Percentiles rank a stretch among this genome's conserved stretches.
Evolutionary conservation across 2,888 invertebrate genomes (phyloP).

Genomic region (Cordylochernes scorpioides): DNA sequence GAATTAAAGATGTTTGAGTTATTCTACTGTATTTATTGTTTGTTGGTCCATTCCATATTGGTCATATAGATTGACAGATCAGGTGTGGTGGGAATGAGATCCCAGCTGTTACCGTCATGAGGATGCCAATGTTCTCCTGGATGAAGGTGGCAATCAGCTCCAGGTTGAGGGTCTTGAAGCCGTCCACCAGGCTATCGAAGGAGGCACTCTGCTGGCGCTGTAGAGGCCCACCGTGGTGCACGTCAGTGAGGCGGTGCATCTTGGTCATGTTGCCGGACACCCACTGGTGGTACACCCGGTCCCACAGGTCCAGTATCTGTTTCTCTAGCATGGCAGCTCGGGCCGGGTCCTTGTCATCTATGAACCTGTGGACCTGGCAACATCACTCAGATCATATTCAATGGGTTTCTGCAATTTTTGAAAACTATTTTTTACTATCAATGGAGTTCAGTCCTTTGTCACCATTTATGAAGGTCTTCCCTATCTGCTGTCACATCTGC

Average conservation of each 20-base stretch:
- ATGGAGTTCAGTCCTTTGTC: background rate
- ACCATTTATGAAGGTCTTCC: too few relatives aligned
- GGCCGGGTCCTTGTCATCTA: constrained; percentile 11
- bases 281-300: constrained; percentile 73
- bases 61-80: too few relatives aligned
- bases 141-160: constrained; percentile 49
- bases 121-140: constrained; percentile 63
- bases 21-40: too few relatives aligned
- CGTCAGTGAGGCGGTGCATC: constrained; percentile 4
- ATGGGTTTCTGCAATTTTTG: background rate
- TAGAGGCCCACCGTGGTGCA: constrained; percentile 3
- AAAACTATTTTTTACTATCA: background rate
- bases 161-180: constrained; percentile 29
- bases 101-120: constrained; percentile 41
- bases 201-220: constrained; percentile 13
- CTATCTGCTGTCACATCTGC: too few relatives aligned
- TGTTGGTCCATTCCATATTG: too few relatives aligned
- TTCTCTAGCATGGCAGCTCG: constrained; percentile 40
- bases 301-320: constrained; percentile 74
- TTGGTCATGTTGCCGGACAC: constrained; percentile 30
- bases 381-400: constrained; percentile 18
- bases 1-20: too few relatives aligned
- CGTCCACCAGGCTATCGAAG: constrained; percentile 16
- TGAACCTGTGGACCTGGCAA: constrained; percentile 7
- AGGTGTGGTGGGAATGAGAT: too few relatives aligned